Base-by-base conservation (phyloP, 2,888 invertebrate species). In the Andrena marginata region DNA sequence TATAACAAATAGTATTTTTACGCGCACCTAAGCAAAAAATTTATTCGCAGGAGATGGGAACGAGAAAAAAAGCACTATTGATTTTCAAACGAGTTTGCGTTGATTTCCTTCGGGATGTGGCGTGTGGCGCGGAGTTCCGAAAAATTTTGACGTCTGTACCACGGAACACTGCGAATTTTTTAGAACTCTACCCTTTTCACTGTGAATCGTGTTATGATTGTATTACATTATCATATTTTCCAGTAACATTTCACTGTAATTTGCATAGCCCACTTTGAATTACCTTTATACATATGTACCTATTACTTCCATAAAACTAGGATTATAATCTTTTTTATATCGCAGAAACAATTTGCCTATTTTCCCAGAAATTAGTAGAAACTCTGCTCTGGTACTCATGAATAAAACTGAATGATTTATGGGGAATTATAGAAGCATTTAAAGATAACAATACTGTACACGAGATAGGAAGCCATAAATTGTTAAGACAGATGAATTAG, bases 51-150 rank as follows among this genome's bases (percentile, higher is more conserved):
- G 23, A 49, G 16, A 26, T 51, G 35, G 20, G 35, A 62, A 65
- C 51, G 49, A n/a, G 49, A 29, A 31, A 60, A 74, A 65, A 60
- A 69, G 65, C 35, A 33, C 51, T 69, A 70, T 79, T 80, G 65
- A 70, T 70, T 79, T 80, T 70, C 60, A 35, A 20, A 60, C 71
- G 64, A 65, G 65, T 51, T 62, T 31, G 64, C 33, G 70, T 71
- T 80, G 80, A 79, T 80, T 80, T 80, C 80, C 80, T 80, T 10
- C 70, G 80, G 80, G 80, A 80, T 59, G 65, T 42, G 35, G 60
- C 59, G 42, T 59, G 20, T n/a, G 20, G 64, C 16, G 42, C 2
- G 63, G 42, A 33, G 54, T 26, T 16, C 8, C 29, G 59, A 35
- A 59, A 71, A 68, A 71, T 71, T 80, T 80, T 64, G 23, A 49